Base-by-base conservation (phyloP, 2,797 vertebrate genomes). In the Premnoplex brunnescens region DNA sequence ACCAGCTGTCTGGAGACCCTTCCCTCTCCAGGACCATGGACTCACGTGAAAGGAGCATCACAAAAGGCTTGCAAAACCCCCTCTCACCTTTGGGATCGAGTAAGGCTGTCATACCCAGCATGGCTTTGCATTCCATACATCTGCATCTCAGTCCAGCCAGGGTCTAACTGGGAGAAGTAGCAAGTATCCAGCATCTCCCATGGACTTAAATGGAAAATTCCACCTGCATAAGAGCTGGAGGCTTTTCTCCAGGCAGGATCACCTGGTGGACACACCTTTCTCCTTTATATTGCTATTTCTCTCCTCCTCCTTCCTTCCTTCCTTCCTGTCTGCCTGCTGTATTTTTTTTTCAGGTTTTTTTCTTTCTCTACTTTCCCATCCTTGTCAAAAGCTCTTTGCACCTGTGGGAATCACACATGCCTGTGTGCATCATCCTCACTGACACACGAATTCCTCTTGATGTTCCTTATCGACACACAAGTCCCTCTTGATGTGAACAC, bases 371-470 rank as follows among this genome's bases (percentile, higher is more conserved):
- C 28, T 63, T 85, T 51, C 54, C 27, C 39, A 62, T 78, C 41
- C 44, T 69, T 63, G 37, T 77, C 69, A 80, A 91, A 91, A 80
- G 34, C 28, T 74, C 24, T 90, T 80, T 85, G 36, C 66, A 62
- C 24, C 60, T 71, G 10, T 80, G 49, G 56, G 44, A 51, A 71
- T 80, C 32, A 51, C 5, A 75, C 18, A 36, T 16, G 36, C 14
- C 69, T 63, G 23, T 9, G 17, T n/a, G 14, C 85, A 69, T 63
- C 60, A 73, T 43, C 30, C 49, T 78, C 23, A 68, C 36, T 0
- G 2, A 75, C 58, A 85, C 32, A 34, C 9, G 71, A 63, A 78
- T 32, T 89, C 49, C 60, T 77, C 52, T 64, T 87, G 49, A 67
- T n/a, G 37, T 32, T 49, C 49, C 52, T 78, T 23, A 64, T 30